Percentiles rank a stretch among this genome's conserved stretches.
Evolutionary conservation across 1,140 invertebrate genomes (phyloP).

Genomic region (Branchinecta lynchi): DNA sequence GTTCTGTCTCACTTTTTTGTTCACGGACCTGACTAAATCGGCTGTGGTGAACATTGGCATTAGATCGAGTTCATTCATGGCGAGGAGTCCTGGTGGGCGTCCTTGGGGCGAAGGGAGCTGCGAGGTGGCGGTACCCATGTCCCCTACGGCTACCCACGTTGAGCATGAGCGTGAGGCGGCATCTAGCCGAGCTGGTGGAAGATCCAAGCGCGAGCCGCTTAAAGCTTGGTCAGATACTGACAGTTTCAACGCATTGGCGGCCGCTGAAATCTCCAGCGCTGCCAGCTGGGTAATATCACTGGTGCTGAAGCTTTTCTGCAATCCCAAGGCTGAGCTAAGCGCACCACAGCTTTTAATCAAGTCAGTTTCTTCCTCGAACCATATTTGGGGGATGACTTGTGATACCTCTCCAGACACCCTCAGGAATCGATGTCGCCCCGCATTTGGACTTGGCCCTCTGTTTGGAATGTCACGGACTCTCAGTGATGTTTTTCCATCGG

Average conservation of each 20-base stretch:
- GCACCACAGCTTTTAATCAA: slow-evolving; percentile 58
- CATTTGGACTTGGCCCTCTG: slow-evolving; percentile 51
- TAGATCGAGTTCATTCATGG: slow-evolving; percentile 28
- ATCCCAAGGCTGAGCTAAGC: slow-evolving; percentile 54
- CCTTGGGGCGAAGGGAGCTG: slow-evolving; percentile 55
- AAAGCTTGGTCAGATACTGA: slow-evolving; percentile 49
- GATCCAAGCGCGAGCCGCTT: slow-evolving; percentile 29
- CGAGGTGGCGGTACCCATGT: slow-evolving; percentile 42
- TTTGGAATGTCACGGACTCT: slow-evolving; percentile 30
- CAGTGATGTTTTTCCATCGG: slow-evolving; percentile 33
- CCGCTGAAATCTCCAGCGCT: slow-evolving; percentile 11
- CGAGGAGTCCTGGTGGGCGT: slow-evolving; percentile 29
- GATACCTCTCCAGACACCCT: slow-evolving; percentile 20
- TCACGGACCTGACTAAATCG: slow-evolving; percentile 57
- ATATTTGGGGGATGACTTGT: slow-evolving; percentile 43
- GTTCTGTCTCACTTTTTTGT: slow-evolving; percentile 63
- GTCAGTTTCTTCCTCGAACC: slow-evolving; percentile 59
- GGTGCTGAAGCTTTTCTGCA: slow-evolving; percentile 64
- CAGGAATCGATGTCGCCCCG: slow-evolving; percentile 28
- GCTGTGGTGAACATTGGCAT: slow-evolving; percentile 44
- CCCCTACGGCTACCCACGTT: slow-evolving; percentile 67
- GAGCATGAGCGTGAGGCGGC: slow-evolving; percentile 59
- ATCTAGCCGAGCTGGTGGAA: slow-evolving; percentile 38
- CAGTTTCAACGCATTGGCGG: slow-evolving; percentile 23
- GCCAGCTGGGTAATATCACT: slow-evolving; percentile 42